Base-by-base conservation (phyloP, 2,888 invertebrate genomes). In the Dynastes maya region DNA sequence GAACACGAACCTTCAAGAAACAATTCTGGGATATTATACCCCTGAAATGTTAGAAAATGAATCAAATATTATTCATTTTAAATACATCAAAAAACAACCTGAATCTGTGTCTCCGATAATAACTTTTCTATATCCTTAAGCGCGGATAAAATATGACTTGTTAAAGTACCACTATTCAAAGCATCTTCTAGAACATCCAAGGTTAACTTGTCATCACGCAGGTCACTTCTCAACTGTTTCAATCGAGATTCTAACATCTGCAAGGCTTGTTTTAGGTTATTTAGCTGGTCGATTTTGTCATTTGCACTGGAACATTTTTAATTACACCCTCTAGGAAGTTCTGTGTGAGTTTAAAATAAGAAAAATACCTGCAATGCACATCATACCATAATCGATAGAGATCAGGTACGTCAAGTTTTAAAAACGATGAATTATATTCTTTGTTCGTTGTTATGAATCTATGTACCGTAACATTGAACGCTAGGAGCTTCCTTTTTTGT, bases 181-280 rank as follows among this genome's bases (percentile, higher is more conserved):
- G 89, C 89, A 32, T 86, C 84, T 85, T 92, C 91, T 82, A 92
- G 85, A 81, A 90, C 88, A 53, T 90, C 89, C 77, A 93, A 88
- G 9, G 91, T 92, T 83, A 91, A 90, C 83, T 91, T 91, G 87
- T 96, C 96, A 82, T 94, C 93, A 45, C 93, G 91, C 72, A 96
- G 88, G 40, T 95, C 95, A 72, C 93, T 92, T 85, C 95, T 94
- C 80, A 96, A 91, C 86, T 95, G 95, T 16, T 93, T 92, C 77
- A 96, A 89, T 9, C 95, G 94, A 79, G 91, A 91, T 86, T 95
- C 95, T 89, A 96, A 93, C 86, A 95, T 94, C 77, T 93, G 92
- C 95, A 95, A 95, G 45, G 93, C 92, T 82, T 91, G 91, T 68
- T 94, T 91, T 11, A 95, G 93, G 83, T 92, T 92, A 85, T 94